phyloP scores from a whole-genome alignment of 1,140 invertebrate genomes.

The Agrilus planipennis region DNA sequence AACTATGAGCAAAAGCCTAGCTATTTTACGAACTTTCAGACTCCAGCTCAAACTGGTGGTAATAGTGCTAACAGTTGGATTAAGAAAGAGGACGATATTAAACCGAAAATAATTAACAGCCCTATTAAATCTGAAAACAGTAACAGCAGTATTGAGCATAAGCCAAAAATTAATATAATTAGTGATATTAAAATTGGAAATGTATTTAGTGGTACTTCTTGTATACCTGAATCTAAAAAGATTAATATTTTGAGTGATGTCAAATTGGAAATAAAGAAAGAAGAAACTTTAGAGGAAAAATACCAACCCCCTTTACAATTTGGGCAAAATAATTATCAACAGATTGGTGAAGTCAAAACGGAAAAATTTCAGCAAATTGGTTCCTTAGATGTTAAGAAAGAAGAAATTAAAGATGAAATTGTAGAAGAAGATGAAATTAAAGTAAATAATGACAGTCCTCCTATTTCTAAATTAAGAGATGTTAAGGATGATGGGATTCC shows the following conservation, averaged over 20 bases:
- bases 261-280: slow-evolving; percentile 30
- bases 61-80: slow-evolving; percentile 20
- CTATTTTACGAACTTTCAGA: slow-evolving; percentile 8
- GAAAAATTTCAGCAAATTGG: slow-evolving; percentile 33
- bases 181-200: slow-evolving; percentile 31
- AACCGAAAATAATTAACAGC: slow-evolving; percentile 9
- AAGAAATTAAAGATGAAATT: slow-evolving; percentile 2
- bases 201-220: slow-evolving; percentile 14
- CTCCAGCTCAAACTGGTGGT: slow-evolving; percentile 8
- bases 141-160: slow-evolving; percentile 15
- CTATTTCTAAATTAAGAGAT: slow-evolving; percentile 19
- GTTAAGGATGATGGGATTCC: slow-evolving; percentile 69
- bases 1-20: slow-evolving; percentile 7
- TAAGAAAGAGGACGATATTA: slow-evolving; percentile 19
- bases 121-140: slow-evolving; percentile 21
- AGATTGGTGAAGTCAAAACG: too few species aligned
- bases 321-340: too few species aligned
- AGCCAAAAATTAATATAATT: slow-evolving; percentile 33
- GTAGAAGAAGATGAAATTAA: slow-evolving; percentile 41
- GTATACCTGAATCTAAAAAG: slow-evolving; percentile 21
- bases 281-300: slow-evolving; percentile 22
- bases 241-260: slow-evolving; percentile 33
- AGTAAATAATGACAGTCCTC: slow-evolving; percentile 32
- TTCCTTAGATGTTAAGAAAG: slow-evolving; percentile 14
- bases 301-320: slow-evolving; percentile 1